Evolutionary conservation across 2,113 vertebrate genomes (phyloP).

Genomic region (Aspidoscelis tigris): DNA sequence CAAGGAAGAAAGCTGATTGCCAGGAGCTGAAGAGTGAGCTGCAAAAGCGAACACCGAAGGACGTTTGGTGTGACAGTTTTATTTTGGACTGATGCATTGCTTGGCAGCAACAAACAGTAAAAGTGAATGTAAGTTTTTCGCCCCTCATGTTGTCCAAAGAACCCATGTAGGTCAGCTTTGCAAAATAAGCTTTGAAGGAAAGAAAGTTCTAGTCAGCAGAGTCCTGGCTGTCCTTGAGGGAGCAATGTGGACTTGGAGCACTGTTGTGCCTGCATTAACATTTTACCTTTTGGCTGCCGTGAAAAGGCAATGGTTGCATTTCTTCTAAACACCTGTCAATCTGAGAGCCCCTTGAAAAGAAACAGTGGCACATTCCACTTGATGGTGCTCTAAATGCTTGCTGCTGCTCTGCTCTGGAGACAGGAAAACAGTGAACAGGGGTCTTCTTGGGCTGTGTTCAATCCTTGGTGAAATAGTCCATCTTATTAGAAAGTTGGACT

Average conservation of each 20-base stretch:
- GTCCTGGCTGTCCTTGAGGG: slow-evolving; percentile 56
- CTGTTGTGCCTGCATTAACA: slow-evolving; percentile 36
- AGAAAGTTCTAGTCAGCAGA: slow-evolving; percentile 56
- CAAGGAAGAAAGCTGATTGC: slow-evolving; percentile 31
- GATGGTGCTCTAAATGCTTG: no score
- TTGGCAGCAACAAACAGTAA: slow-evolving; percentile 62
- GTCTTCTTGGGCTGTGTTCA: no score
- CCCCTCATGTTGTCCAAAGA: slow-evolving; percentile 55
- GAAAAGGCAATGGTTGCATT: neutral
- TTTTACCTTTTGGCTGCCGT: neutral
- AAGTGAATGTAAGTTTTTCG: slow-evolving; percentile 43
- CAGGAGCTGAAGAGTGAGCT: slow-evolving; percentile 41
- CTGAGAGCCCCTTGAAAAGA: no score
- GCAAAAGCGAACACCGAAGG: slow-evolving; percentile 59
- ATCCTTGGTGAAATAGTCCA: no score
- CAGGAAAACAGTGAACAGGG: no score
- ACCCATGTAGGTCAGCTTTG: slow-evolving; percentile 49
- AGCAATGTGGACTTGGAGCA: slow-evolving; percentile 39
- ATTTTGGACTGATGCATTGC: slow-evolving; percentile 52
- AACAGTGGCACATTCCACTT: no score
- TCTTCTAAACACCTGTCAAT: neutral
- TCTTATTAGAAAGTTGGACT: no score
- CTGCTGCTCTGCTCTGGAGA: no score
- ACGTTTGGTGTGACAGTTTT: slow-evolving; percentile 35
- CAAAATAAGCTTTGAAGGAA: slow-evolving; percentile 25